These are phyloP conservation scores for Hyles euphorbiae DNA, from an alignment of 1,140 invertebrate genomes.

Conservation along the genomic window DNA sequence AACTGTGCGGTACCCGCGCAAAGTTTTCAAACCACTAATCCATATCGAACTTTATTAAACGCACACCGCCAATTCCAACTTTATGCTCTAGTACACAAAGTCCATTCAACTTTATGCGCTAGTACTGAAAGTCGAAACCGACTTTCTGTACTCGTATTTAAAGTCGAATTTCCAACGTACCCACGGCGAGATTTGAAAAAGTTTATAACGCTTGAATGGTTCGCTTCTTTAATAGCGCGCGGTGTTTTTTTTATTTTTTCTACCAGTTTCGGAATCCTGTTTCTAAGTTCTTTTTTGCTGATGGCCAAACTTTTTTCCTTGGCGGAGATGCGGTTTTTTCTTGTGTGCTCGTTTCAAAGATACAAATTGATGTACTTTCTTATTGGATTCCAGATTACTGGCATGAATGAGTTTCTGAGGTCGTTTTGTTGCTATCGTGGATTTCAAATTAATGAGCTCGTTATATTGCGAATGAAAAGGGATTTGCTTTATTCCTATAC, in stretches of 20 bases:
- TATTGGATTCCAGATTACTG: not conserved
- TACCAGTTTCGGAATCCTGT: slow-evolving; percentile 1
- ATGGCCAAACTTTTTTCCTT: too few relatives aligned
- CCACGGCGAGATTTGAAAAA: not conserved
- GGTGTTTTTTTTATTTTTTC: slow-evolving; percentile 5
- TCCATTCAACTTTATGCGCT: slow-evolving; percentile 2
- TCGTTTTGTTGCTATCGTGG: too few relatives aligned
- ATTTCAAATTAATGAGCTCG: too few relatives aligned
- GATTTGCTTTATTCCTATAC: too few relatives aligned
- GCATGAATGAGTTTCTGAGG: slow-evolving; percentile 4
- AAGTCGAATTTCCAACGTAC: not conserved
- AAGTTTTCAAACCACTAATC: slow-evolving; percentile 32
- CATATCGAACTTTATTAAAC: slow-evolving; percentile 29
- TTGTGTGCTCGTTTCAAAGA: slow-evolving; percentile 6
- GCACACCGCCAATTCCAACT: not conserved
- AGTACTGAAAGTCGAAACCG: not conserved
- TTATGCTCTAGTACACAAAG: not conserved
- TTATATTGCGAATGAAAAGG: too few relatives aligned
- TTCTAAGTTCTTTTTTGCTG: slow-evolving; percentile 4
- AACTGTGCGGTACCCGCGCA: slow-evolving; percentile 16
- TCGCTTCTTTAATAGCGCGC: slow-evolving; percentile 4
- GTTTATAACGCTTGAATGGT: slow-evolving; percentile 5
- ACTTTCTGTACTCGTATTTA: not conserved
- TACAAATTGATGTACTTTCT: not conserved
- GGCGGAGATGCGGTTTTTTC: slow-evolving; percentile 3